Conservation (phyloP, 35 echinoderm and acorn worm genomes). For the Patiria miniata region DNA sequence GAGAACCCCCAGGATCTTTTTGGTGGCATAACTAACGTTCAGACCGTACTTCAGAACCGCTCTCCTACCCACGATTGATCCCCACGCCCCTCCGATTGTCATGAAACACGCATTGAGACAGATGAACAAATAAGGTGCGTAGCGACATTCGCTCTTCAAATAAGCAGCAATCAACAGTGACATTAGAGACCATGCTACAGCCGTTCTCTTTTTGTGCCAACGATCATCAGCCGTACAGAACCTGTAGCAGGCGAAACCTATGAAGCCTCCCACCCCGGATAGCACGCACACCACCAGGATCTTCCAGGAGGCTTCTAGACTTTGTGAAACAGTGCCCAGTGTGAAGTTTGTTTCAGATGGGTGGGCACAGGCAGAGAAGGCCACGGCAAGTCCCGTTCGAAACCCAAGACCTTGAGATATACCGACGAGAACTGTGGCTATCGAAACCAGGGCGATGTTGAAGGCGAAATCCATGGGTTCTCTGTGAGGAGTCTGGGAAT, state of each 20-base stretch:
- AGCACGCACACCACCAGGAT: background rate
- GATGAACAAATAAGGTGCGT: background rate
- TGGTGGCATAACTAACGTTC: background rate
- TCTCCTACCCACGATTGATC: background rate
- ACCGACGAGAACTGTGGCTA: background rate
- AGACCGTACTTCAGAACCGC: slow-evolving; percentile 2
- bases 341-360: background rate
- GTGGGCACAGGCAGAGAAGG: background rate
- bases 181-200: background rate
- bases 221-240: background rate
- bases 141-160: background rate
- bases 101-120: background rate
- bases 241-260: background rate
- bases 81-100: background rate
- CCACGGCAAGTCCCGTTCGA: background rate
- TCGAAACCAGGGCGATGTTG: background rate
- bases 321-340: background rate
- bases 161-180: background rate
- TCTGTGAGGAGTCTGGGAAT: background rate
- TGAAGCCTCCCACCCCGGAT: background rate
- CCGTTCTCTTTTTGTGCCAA: background rate
- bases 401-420: background rate
- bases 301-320: background rate
- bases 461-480: background rate
- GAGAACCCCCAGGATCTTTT: background rate